These are phyloP conservation scores for Ceryle rudis DNA, from an alignment of 2,797 vertebrate species.

Conservation along the genomic window DNA sequence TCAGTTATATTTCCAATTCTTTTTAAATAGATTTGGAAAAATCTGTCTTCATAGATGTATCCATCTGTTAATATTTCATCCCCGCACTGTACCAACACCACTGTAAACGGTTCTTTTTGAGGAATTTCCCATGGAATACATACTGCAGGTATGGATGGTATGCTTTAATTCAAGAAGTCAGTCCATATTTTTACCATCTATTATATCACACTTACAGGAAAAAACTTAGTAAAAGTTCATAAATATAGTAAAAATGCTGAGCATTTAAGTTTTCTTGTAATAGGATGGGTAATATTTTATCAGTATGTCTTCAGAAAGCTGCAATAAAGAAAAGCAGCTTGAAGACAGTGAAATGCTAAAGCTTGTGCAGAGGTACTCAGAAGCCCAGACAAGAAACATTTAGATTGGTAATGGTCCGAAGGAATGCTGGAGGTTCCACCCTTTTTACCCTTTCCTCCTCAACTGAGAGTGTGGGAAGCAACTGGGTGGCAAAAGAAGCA, in stretches of 20 bases:
- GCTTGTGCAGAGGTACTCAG: not conserved
- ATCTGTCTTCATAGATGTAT: not conserved
- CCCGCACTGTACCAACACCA: not conserved
- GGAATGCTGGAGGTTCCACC: not conserved
- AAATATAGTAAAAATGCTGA: not conserved
- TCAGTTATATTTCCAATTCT: conserved; percentile 4
- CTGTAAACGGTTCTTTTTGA: not conserved
- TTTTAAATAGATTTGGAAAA: not conserved
- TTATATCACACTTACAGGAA: not conserved
- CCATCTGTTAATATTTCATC: not conserved
- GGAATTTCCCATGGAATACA: not conserved
- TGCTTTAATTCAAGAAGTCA: not conserved
- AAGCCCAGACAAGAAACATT: not conserved
- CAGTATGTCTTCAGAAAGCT: not conserved
- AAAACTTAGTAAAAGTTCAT: not conserved
- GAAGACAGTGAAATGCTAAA: not conserved
- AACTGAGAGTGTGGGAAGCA: not conserved
- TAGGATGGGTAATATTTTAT: not conserved
- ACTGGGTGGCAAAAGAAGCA: not conserved
- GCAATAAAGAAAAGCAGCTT: not conserved
- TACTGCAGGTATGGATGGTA: not conserved
- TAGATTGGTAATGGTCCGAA: not conserved
- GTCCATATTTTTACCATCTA: not conserved
- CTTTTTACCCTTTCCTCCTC: not conserved
- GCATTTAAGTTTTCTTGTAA: not conserved